Evolutionary conservation across 2,113 vertebrate genomes (phyloP).

Genomic region (Shinisaurus crocodilurus): DNA sequence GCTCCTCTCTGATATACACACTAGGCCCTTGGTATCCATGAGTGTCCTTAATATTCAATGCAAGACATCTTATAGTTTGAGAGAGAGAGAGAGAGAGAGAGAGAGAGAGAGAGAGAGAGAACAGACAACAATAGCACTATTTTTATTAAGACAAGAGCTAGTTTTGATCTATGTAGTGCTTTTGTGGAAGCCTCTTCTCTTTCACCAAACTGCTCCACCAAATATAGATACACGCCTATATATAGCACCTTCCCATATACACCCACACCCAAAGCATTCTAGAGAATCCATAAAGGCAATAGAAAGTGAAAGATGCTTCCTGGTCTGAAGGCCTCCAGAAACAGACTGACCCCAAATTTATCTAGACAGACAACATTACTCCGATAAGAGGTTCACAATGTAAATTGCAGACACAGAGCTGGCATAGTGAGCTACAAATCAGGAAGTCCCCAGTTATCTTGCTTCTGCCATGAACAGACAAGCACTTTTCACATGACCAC

Average conservation of each 20-base stretch:
- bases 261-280: neutral
- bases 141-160: neutral
- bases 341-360: slow-evolving; percentile 32
- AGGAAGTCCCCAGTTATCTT: neutral
- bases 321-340: neutral
- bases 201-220: neutral
- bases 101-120: neutral
- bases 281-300: neutral
- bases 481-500: neutral
- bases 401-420: neutral
- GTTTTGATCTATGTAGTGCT: neutral
- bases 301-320: neutral
- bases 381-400: neutral
- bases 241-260: neutral
- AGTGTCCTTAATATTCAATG: neutral
- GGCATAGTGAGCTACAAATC: neutral
- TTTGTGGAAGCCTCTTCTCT: slow-evolving; percentile 12
- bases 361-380: neutral
- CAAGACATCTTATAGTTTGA: neutral
- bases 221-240: neutral
- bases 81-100: neutral
- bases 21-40: neutral
- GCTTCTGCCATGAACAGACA: neutral
- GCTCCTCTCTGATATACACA: neutral
- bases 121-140: neutral